Percentiles rank a stretch among this genome's conserved stretches.
Conservation (phyloP, 2,797 vertebrate species). For the Hirundo rustica region DNA sequence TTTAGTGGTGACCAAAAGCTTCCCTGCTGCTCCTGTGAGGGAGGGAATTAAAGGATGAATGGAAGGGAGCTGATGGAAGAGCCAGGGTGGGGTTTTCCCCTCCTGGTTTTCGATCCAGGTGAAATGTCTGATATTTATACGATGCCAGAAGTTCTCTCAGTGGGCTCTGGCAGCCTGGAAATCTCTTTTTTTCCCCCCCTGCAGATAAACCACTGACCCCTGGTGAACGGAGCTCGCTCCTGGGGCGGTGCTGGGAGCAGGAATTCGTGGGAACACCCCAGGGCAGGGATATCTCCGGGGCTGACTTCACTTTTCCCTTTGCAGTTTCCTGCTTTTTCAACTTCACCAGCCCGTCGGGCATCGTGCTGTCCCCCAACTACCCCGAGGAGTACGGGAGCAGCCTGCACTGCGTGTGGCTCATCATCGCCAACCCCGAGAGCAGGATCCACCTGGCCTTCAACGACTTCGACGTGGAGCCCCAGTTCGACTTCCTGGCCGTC, state of each 20-base stretch:
- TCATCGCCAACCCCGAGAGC: slow-evolving; percentile 93
- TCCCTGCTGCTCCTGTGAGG: neutral
- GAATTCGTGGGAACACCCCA: neutral
- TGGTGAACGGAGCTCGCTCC: neutral
- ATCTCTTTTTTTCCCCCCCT: fast-evolving
- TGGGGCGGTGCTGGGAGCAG: too few species aligned
- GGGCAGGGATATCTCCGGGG: too few species aligned
- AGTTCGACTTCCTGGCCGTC: slow-evolving; percentile 96
- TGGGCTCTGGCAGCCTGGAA: neutral
- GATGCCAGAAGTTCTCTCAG: fast-evolving
- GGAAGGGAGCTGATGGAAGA: neutral
- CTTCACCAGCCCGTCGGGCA: slow-evolving; percentile 94
- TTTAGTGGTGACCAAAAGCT: neutral
- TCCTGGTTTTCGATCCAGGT: neutral
- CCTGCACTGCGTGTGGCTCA: slow-evolving; percentile 98
- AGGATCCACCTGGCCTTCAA: slow-evolving; percentile 97
- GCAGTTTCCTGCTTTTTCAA: slow-evolving; percentile 99
- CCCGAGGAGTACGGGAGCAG: slow-evolving; percentile 98
- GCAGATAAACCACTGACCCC: neutral
- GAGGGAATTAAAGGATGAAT: neutral
- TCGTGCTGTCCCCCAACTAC: slow-evolving; percentile 95
- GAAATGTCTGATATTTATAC: fast-evolving
- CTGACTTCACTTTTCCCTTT: slow-evolving; percentile 59
- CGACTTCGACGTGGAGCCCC: slow-evolving; percentile 97
- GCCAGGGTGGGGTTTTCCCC: neutral